Evolutionary conservation across 2,113 vertebrate species (phyloP), one percentile per base, ranked within the genome.

Genomic region (Struthidea cinerea): DNA sequence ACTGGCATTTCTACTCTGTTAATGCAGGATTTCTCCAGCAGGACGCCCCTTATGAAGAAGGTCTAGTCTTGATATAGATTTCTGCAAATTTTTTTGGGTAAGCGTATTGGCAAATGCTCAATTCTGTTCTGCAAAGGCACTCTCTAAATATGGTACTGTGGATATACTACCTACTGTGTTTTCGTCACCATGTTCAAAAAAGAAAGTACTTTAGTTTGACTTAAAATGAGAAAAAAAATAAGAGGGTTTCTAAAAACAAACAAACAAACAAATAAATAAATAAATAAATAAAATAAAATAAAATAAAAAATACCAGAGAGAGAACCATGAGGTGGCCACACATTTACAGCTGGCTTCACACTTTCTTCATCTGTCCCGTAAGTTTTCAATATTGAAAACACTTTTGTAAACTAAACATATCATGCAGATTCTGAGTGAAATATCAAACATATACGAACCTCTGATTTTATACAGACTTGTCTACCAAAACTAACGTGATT

Each of bases 311-410:
- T 19, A 6, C 24, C 35, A 59, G 32, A 4, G 13, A 52, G 22
- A 75, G 23, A 32, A 18, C 20, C 1, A 21, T n/a, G 41, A 55
- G 9, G 7, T 30, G 24, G 16, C 24, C 30, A 42, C 24, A 41
- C 12, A 24, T n/a, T 42, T 60, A 42, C 33, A 46, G 4, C 5
- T 41, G 23, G 23, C 23, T 73, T 82, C 27, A 32, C 8, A 4
- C 3, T 1, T 68, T 61, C 23, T 47, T 60, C 3, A 4, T 33
- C 24, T 20, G 19, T 42, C 2, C 10, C 9, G 1, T 12, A 61
- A 37, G 19, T 35, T 61, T 65, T n/a, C 16, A 50, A 60, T 35
- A 7, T 13, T 19, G 7, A 56, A 53, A 60, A 10, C 1, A 3
- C 4, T 35, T 47, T 23, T 71, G 47, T 60, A 59, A 87, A 67